Evolutionary conservation across 1,140 invertebrate genomes (phyloP), one percentile per base, ranked within the genome.

Genomic region (Scaptodrosophila lebanonensis): DNA sequence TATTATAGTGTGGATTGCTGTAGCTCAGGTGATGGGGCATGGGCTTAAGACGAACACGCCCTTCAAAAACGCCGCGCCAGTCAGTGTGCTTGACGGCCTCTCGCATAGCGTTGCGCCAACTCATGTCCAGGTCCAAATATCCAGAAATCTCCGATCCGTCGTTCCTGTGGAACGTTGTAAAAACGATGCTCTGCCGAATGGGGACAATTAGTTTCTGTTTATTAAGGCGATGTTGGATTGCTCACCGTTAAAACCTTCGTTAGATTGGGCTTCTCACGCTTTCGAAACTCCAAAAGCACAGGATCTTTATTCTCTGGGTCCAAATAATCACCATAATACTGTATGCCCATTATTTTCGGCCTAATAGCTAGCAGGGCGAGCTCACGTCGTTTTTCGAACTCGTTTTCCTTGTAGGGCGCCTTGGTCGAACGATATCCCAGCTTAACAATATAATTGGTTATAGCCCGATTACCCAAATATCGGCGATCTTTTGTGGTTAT

Each of bases 121-220:
- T 86, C 20, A 62, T 47, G 4, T 65, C 85, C 56, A 79, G 65
- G 17, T 86, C 85, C 2, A 86, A 58, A 29, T 86, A 86, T 1
- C 71, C 75, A 0, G 85, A 84, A 11, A 75, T 56, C 12, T 86
- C 77, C 0, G 73, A 83, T 0, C 85, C 75, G 3, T 67, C 54
- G 2, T 20, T 16, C 12, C 58, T 16, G 0, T 44, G 32, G 36
- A 51, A 66, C 0, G 69, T 63, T 1, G 73, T 44, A 25, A 85
- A 86, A 2, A 85, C 77, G 6, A 86, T 86, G 11, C 85, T 85
- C 85, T 86, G 15, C 5, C 9, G 22, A 12, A 36, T 11, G 13
- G 18, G 12, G 27, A 22, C 29, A 16, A n/a, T 32, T 18, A n/a
- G 2, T 15, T 32, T 2, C 17, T 0, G 11, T 6, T 27, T 16